phyloP scores from a whole-genome alignment of 1,140 invertebrate species.

The Tachypleus tridentatus region DNA sequence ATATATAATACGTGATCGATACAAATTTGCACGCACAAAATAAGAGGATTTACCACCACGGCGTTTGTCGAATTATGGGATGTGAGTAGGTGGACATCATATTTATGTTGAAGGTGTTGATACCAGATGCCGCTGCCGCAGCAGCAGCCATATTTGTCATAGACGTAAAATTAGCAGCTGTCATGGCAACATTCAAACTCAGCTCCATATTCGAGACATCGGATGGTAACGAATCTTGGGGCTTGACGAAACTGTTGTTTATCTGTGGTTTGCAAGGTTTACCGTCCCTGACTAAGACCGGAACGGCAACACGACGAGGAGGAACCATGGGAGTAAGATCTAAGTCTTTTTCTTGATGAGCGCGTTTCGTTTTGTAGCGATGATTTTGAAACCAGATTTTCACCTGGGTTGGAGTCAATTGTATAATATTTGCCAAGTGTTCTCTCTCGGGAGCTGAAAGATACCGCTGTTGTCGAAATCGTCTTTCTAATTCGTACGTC shows the following conservation, averaged over 20 bases:
- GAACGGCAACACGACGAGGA: slow-evolving; percentile 78
- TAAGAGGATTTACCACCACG: too few relatives aligned
- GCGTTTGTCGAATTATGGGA: too few relatives aligned
- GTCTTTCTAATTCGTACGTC: slow-evolving; percentile 70
- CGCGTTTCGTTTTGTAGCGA: slow-evolving; percentile 91
- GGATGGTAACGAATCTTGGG: slow-evolving; percentile 1
- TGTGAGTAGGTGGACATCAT: neutral
- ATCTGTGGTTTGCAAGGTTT: slow-evolving; percentile 56
- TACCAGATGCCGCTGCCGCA: slow-evolving; percentile 5
- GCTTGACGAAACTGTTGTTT: slow-evolving; percentile 7
- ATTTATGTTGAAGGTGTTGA: slow-evolving; percentile 14
- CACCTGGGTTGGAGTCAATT: slow-evolving; percentile 56
- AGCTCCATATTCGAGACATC: neutral
- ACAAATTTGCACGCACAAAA: too few relatives aligned
- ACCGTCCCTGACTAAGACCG: slow-evolving; percentile 81
- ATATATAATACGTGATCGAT: too few relatives aligned
- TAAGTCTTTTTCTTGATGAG: slow-evolving; percentile 77
- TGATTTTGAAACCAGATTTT: slow-evolving; percentile 90
- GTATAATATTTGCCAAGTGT: slow-evolving; percentile 43
- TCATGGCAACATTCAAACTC: slow-evolving; percentile 9
- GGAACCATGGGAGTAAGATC: slow-evolving; percentile 42
- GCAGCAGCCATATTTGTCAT: slow-evolving; percentile 7
- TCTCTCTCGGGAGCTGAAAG: slow-evolving; percentile 54
- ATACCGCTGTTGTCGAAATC: slow-evolving; percentile 69
- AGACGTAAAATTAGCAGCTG: slow-evolving; percentile 12